Evolutionary conservation across 2,888 invertebrate genomes (phyloP), one percentile per base, ranked within the genome.

Genomic region (Acanthosepion esculentum): DNA sequence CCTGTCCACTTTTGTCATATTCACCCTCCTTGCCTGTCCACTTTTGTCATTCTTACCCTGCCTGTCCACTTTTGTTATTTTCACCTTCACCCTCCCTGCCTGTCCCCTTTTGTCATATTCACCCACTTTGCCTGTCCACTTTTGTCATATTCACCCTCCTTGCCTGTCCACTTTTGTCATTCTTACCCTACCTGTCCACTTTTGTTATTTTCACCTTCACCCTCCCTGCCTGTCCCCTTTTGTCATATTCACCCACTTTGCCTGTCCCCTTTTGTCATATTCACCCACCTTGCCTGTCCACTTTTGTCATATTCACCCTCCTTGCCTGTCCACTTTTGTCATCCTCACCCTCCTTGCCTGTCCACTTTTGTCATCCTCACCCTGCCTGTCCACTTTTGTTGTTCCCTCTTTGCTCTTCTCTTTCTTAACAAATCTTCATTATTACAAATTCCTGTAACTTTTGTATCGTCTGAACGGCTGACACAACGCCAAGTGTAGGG

Each of bases 261-360:
- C 64, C 12, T n/a, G 10, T 8, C n/a, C 3, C 2, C n/a, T 15
- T 12, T 15, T n/a, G 3, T n/a, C n/a, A 26, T n/a, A 0, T 10
- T 8, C 12, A 12, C 15, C 78, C 18, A 4, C n/a, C 10, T 0
- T 8, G 8, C 64, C 12, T n/a, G 10, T 8, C n/a, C 3, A 12
- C n/a, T 15, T 12, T 15, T n/a, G 3, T n/a, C n/a, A 26, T n/a
- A 0, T 10, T 8, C n/a, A 8, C 29, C 18, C 29, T n/a, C n/a
- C n/a, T 5, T 78, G 1, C n/a, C 10, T 78, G n/a, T 64, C 78
- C 18, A 3, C n/a, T 10, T 7, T 3, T 15, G 8, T 7, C n/a
- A n/a, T 4, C 12, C n/a, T n/a, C n/a, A 10, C n/a, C 7, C n/a
- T n/a, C 29, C 8, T 5, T 78, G 8, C n/a, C 78, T 78, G 7